Evolutionary conservation across 2,797 vertebrate species (phyloP).

Genomic region (Propithecus perrieri): DNA sequence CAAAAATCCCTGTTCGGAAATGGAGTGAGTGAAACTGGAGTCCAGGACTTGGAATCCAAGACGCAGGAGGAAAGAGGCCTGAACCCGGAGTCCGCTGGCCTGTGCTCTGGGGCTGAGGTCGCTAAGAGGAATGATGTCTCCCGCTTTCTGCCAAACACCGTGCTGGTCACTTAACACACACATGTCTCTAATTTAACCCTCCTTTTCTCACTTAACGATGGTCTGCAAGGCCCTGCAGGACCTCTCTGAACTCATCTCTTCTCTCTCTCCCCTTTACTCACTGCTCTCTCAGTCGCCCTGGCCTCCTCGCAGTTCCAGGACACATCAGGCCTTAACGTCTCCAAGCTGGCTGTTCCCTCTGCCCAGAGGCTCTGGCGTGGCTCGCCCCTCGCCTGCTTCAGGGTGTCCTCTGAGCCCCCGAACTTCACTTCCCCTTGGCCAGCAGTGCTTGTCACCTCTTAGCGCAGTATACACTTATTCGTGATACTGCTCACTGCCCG

Average conservation of each 20-base stretch:
- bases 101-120: not conserved
- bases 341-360: too few relatives aligned
- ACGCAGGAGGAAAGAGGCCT: not conserved
- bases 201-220: not conserved
- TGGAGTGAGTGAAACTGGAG: not conserved
- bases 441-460: not conserved
- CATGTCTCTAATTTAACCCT: not conserved
- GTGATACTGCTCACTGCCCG: not conserved
- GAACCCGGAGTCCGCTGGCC: not conserved
- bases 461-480: not conserved
- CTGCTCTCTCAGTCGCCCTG: not conserved
- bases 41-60: not conserved
- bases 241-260: not conserved
- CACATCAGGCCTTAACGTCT: not conserved
- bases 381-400: not conserved
- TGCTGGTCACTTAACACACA: not conserved
- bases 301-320: not conserved
- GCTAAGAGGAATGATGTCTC: not conserved
- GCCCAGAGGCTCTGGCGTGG: not conserved
- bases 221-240: not conserved
- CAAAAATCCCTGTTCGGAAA: not conserved
- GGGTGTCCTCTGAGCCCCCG: fast-evolving
- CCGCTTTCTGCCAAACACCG: not conserved
- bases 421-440: too few relatives aligned
- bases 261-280: not conserved